Evolutionary conservation across 2,113 vertebrate genomes (phyloP).

Genomic region (Pteropus alecto): DNA sequence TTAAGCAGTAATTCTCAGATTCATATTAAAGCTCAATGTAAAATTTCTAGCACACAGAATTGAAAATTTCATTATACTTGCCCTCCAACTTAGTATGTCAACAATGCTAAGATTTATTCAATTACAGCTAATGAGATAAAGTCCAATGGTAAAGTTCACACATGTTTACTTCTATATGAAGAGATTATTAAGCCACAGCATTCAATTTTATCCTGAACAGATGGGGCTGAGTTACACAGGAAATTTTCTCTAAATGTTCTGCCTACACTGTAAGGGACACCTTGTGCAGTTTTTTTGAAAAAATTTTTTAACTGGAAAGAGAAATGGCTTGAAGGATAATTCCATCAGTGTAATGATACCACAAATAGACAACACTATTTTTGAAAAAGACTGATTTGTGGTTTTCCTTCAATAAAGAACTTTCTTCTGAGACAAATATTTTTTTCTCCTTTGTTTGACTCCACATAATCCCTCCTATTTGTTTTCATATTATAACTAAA

Average conservation of each 20-base stretch:
- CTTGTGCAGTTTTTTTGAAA: neutral
- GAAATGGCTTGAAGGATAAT: neutral
- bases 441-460: conserved; percentile 12
- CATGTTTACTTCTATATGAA: conserved; percentile 23
- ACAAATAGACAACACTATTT: neutral
- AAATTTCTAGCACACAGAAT: neutral
- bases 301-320: conserved; percentile 20
- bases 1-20: conserved; percentile 21
- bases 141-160: conserved; percentile 13
- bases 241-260: neutral
- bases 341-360: neutral
- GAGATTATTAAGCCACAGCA: neutral
- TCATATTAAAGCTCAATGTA: conserved; percentile 4
- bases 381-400: neutral
- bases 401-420: neutral
- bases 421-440: neutral
- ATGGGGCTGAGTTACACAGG: neutral
- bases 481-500: neutral
- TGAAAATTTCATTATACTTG: neutral
- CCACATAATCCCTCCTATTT: neutral
- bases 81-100: neutral
- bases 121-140: conserved; percentile 12
- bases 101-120: neutral
- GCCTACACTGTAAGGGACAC: neutral
- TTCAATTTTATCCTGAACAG: neutral